phyloP scores from a whole-genome alignment of 2,888 invertebrate species.

The Terebella lapidaria region DNA sequence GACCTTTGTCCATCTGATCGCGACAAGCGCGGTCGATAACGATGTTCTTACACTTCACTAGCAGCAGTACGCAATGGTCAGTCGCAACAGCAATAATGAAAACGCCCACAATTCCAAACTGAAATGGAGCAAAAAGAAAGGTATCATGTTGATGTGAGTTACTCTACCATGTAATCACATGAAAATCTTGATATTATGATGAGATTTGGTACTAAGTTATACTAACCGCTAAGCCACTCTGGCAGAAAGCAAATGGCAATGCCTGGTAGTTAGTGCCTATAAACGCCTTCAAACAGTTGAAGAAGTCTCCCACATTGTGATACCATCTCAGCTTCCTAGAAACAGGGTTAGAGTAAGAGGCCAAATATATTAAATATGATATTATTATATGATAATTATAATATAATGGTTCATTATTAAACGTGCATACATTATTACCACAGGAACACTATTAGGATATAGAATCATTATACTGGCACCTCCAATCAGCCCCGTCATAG shows the following conservation, averaged over 20 bases:
- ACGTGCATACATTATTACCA: too few relatives aligned
- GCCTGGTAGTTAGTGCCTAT: constrained; percentile 50
- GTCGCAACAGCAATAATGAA: constrained; percentile 40
- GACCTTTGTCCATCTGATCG: not conserved
- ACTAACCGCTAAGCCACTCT: constrained; percentile 46
- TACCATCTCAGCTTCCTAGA: too few relatives aligned
- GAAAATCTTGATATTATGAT: not conserved
- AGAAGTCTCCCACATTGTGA: constrained; percentile 39
- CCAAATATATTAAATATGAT: too few relatives aligned
- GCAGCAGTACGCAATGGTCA: constrained; percentile 45
- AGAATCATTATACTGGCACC: too few relatives aligned
- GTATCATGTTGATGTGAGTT: too few relatives aligned
- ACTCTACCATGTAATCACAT: too few relatives aligned
- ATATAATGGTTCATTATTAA: too few relatives aligned
- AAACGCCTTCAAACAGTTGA: constrained; percentile 50
- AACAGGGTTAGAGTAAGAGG: too few relatives aligned
- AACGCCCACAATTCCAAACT: constrained; percentile 42
- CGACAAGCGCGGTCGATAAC: constrained; percentile 24
- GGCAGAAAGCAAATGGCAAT: constrained; percentile 45
- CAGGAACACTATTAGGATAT: too few relatives aligned
- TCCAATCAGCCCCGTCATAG: too few relatives aligned
- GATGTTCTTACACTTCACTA: constrained; percentile 43
- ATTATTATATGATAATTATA: too few relatives aligned
- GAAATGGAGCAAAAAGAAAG: constrained; percentile 24
- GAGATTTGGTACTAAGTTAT: not conserved